Percentiles rank a stretch among this genome's conserved stretches.
Conservation (phyloP, 2,797 vertebrate species). For the Sparidentex hasta region DNA sequence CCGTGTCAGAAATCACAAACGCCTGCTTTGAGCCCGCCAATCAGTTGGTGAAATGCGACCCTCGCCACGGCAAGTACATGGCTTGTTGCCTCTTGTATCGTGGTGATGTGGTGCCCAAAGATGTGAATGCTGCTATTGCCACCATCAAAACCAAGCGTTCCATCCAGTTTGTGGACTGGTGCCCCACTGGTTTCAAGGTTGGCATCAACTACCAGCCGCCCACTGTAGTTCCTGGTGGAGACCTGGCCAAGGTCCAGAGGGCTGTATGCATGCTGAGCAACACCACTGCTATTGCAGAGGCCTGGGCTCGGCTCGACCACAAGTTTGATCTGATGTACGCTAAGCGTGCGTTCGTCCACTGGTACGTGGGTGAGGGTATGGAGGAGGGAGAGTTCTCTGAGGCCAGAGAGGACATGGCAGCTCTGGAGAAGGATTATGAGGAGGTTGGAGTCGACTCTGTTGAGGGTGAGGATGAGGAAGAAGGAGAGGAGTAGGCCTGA, state of each 20-base stretch:
- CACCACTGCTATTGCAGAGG: conserved; percentile 90
- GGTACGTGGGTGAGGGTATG: conserved; percentile 76
- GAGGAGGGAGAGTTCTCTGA: conserved; percentile 81
- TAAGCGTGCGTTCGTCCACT: conserved; percentile 81
- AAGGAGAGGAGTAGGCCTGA: no score
- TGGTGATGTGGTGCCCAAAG: no score
- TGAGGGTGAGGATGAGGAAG: no score
- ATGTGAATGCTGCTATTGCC: not conserved
- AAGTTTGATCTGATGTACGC: conserved; percentile 93
- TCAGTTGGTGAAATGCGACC: no score
- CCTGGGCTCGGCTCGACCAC: conserved; percentile 90
- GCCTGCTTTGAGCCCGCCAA: no score
- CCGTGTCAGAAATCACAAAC: no score
- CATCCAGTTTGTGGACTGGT: conserved; percentile 91
- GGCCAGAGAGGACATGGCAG: conserved; percentile 72
- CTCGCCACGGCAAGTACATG: no score
- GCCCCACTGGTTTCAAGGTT: conserved; percentile 90
- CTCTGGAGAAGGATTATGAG: conserved; percentile 70
- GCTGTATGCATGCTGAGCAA: conserved; percentile 91
- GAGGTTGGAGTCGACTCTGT: no score
- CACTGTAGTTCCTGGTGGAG: conserved; percentile 88
- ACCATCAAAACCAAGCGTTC: not conserved
- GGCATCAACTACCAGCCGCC: conserved; percentile 90
- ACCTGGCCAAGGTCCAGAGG: conserved; percentile 89
- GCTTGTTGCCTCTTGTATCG: no score